Percentiles rank a stretch among this genome's conserved stretches.
Conservation (phyloP, 2,888 invertebrate species). For the Sinhomidia bicolor region DNA sequence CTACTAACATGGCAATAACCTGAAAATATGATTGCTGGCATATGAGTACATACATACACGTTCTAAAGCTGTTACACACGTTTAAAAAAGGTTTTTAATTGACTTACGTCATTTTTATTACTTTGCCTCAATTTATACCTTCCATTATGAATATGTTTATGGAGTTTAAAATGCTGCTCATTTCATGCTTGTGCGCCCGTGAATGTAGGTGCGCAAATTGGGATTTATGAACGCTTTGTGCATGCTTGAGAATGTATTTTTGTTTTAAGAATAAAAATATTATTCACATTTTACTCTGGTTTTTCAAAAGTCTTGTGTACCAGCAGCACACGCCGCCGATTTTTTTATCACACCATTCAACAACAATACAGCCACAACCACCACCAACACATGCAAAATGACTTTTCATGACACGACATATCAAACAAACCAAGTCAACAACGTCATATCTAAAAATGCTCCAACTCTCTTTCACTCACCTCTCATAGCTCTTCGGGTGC, state of each 20-base stretch:
- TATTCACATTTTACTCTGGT: conserved; percentile 12
- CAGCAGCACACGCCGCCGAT: conserved; percentile 18
- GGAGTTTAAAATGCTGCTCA: conserved; percentile 23
- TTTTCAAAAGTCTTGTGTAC: conserved; percentile 16
- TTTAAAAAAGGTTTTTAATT: conserved; percentile 58
- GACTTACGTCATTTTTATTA: conserved; percentile 61
- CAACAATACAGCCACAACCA: not conserved
- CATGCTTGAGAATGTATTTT: conserved; percentile 25
- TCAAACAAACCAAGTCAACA: not conserved
- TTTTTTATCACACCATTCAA: conserved; percentile 35
- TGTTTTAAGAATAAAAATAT: conserved; percentile 15
- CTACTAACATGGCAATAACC: not conserved
- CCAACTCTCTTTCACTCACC: conserved; percentile 9
- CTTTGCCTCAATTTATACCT: conserved; percentile 46
- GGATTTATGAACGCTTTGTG: conserved; percentile 20
- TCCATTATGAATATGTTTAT: conserved; percentile 5
- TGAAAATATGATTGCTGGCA: not conserved
- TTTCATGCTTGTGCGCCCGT: conserved; percentile 11
- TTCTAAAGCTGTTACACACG: not conserved
- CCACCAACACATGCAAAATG: conserved; percentile 39
- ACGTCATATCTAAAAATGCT: not conserved
- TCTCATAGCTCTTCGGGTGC: conserved; percentile 11
- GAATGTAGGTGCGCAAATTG: conserved; percentile 16
- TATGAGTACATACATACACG: not conserved
- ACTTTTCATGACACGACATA: conserved; percentile 44